These are phyloP conservation scores for Helostoma temminkii DNA, from an alignment of 2,797 vertebrate genomes.

Conservation along the genomic window DNA sequence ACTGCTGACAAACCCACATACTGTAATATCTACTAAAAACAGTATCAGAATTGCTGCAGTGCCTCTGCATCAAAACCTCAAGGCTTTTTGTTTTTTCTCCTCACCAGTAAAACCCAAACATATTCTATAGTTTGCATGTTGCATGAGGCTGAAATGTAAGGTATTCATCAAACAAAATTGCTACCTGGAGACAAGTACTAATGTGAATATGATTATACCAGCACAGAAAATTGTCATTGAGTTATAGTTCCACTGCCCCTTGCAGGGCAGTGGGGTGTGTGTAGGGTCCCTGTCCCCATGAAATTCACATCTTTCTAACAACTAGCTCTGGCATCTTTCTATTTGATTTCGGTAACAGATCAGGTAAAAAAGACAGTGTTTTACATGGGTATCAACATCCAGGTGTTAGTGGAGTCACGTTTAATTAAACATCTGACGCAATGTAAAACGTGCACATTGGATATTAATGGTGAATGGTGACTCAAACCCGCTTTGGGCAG, in stretches of 20 bases:
- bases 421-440: too few species aligned
- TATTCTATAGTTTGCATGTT: conserved; percentile 10
- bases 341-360: background rate
- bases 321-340: background rate
- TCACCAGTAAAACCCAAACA: background rate
- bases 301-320: too few species aligned
- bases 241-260: too few species aligned
- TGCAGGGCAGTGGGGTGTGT: too few species aligned
- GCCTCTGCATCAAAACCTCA: background rate
- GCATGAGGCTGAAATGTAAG: conserved; percentile 32
- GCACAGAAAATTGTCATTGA: background rate
- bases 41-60: background rate
- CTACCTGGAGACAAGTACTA: conserved; percentile 17
- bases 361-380: too few species aligned
- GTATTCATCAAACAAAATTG: conserved; percentile 27
- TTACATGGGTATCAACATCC: too few species aligned
- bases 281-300: too few species aligned
- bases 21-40: background rate
- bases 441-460: too few species aligned
- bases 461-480: too few species aligned
- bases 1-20: conserved; percentile 8
- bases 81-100: background rate
- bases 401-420: too few species aligned
- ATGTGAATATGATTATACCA: conserved; percentile 36
- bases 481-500: too few species aligned